Base-by-base conservation (phyloP, 1,140 invertebrate species). In the Caenorhabditis tropicalis region DNA sequence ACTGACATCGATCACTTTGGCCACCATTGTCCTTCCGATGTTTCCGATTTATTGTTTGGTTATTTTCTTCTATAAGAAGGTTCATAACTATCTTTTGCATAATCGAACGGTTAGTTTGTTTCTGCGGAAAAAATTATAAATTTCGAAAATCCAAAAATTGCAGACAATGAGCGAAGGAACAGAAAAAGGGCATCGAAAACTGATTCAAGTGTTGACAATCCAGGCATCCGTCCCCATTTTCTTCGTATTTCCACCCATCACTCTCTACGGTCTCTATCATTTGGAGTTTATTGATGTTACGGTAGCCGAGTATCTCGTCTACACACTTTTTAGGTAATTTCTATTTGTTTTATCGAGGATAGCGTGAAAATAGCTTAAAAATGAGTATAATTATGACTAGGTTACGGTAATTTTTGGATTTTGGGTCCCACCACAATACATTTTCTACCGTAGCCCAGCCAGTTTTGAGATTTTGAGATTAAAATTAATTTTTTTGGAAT, bases 11-110 rank as follows among this genome's bases (percentile, higher is more conserved):
- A 33, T 82, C 31, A 85, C 84, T 24, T 70, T 85, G 79, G 60
- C 65, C 15, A 74, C 84, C 0, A 85, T 85, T 1, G 84, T 85
- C 19, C 81, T 85, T 27, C 84, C 84, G 24, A 85, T 85, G 84
- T 85, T 85, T 24, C 84, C 84, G 0, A 85, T 85, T 60, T 85
- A 85, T 31, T 33, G 29, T 36, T 12, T 85, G 27, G 81, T 85
- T 3, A 60, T 85, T 7, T 85, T 60, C 29, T 85, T 85, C 81
- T 82, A 74, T 19, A 74, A 74, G 10, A 74, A 74, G 43, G 65
- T 74, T 7, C 65, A 74, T n/a, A 74, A 43, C 43, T 74, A 49
- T 27, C 15, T 84, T 48, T 2, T 29, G 19, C 39, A 27, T 39
- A 81, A 81, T 53, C 46, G 46, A 31, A 81, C 79, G 24, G 70